Evolutionary conservation across 2,113 vertebrate genomes (phyloP).

Genomic region (Chionodraco myersi): DNA sequence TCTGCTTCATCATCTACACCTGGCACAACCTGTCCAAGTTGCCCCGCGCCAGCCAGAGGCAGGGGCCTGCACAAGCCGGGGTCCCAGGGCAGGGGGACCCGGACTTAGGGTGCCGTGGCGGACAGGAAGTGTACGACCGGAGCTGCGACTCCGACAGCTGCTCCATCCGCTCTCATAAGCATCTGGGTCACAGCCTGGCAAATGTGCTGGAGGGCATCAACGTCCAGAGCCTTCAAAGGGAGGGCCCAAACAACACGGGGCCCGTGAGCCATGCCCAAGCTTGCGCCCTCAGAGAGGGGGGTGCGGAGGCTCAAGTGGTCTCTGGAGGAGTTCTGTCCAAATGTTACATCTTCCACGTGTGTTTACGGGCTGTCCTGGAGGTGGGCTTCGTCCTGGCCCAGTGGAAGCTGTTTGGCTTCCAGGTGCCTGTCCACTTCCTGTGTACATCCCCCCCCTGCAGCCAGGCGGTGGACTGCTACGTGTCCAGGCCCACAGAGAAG

Average conservation of each 20-base stretch:
- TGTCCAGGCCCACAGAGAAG: constrained; percentile 86
- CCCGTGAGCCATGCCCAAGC: constrained; percentile 19
- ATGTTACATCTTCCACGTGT: constrained; percentile 84
- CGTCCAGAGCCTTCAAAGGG: constrained; percentile 71
- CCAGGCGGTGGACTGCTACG: constrained; percentile 83
- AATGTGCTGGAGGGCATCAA: constrained; percentile 72
- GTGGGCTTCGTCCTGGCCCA: constrained; percentile 81
- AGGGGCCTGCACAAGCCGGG: neutral
- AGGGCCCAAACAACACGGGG: constrained; percentile 44
- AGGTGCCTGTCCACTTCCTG: constrained; percentile 79
- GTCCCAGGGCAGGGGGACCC: neutral
- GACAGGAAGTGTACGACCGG: constrained; percentile 45
- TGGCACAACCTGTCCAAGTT: constrained; percentile 85
- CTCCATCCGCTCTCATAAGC: constrained; percentile 79
- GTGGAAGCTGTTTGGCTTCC: constrained; percentile 85
- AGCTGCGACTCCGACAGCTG: constrained; percentile 83
- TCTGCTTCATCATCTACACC: constrained; percentile 85
- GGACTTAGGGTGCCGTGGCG: neutral
- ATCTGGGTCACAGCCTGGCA: constrained; percentile 78
- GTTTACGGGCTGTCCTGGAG: constrained; percentile 79
- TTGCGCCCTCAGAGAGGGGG: constrained; percentile 3
- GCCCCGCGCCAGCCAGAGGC: constrained; percentile 31
- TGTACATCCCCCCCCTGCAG: constrained; percentile 76
- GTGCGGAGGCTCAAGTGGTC: neutral
- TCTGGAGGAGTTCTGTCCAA: constrained; percentile 81